These are phyloP conservation scores for Heliconius cydno DNA, from an alignment of 2,888 invertebrate species.

Conservation along the genomic window DNA sequence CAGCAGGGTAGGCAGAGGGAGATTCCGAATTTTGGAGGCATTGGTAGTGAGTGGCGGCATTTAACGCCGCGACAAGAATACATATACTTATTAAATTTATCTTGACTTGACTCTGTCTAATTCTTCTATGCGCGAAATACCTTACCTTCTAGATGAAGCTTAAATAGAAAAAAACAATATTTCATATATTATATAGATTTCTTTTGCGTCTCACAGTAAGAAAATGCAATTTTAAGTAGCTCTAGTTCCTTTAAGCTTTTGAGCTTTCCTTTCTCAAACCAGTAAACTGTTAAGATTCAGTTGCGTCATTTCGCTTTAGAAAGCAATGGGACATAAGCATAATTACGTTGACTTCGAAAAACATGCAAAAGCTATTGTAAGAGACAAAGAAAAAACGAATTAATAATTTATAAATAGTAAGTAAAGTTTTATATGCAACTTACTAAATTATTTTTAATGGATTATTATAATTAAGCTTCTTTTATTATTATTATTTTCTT, in stretches of 20 bases:
- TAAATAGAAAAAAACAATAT: not conserved
- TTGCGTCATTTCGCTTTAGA: constrained; percentile 1
- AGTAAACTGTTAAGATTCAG: constrained; percentile 20
- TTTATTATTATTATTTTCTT: too few relatives aligned
- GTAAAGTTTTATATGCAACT: too few relatives aligned
- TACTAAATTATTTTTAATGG: too few relatives aligned
- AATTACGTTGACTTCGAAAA: constrained; percentile 11
- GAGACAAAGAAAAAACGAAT: not conserved
- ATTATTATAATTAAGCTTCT: too few relatives aligned
- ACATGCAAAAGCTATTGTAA: not conserved
- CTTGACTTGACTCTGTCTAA: too few relatives aligned
- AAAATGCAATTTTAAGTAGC: constrained; percentile 16
- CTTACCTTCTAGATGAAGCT: not conserved
- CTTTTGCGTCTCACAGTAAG: not conserved
- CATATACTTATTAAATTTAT: too few relatives aligned
- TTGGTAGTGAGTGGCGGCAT: not conserved
- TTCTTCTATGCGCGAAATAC: not conserved
- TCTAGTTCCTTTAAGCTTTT: constrained; percentile 20
- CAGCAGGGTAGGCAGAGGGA: too few relatives aligned
- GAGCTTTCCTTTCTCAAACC: constrained; percentile 1
- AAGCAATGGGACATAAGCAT: constrained; percentile 10
- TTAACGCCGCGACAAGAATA: too few relatives aligned
- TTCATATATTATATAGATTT: not conserved
- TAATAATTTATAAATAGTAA: not conserved
- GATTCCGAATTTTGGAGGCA: not conserved